These are phyloP conservation scores for Thaumatotibia leucotreta DNA, from an alignment of 1,140 invertebrate species.

Conservation along the genomic window DNA sequence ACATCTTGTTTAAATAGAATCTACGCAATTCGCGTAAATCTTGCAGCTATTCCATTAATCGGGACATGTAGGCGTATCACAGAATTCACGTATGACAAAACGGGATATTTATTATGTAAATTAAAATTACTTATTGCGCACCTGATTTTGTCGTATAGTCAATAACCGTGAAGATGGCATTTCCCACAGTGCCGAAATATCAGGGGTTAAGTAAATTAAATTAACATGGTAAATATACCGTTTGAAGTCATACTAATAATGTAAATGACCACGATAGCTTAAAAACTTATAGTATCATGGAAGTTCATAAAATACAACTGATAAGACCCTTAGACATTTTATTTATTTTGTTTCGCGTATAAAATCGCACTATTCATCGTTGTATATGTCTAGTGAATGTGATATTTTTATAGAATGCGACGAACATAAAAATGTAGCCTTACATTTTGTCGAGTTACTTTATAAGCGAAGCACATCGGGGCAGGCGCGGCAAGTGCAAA, in stretches of 20 bases:
- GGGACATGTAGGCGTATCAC: neutral
- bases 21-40: conserved; percentile 13
- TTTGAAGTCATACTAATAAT: too few relatives aligned
- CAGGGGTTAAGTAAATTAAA: too few relatives aligned
- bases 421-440: conserved; percentile 48
- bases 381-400: conserved; percentile 36
- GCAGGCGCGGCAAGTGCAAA: conserved; percentile 51
- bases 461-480: conserved; percentile 60
- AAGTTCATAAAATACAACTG: neutral
- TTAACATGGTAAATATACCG: too few relatives aligned
- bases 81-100: too few relatives aligned
- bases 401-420: conserved; percentile 36
- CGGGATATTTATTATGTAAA: too few relatives aligned
- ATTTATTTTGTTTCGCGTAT: neutral
- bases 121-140: too few relatives aligned
- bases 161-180: too few relatives aligned
- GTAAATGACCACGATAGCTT: too few relatives aligned
- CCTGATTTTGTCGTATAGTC: too few relatives aligned
- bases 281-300: too few relatives aligned
- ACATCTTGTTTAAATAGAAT: conserved; percentile 28
- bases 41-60: conserved; percentile 4
- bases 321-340: neutral
- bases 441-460: conserved; percentile 59
- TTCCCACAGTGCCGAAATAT: too few relatives aligned
- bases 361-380: conserved; percentile 12